Evolutionary conservation across 2,888 invertebrate genomes (phyloP).

Genomic region (Mycogona germanica): DNA sequence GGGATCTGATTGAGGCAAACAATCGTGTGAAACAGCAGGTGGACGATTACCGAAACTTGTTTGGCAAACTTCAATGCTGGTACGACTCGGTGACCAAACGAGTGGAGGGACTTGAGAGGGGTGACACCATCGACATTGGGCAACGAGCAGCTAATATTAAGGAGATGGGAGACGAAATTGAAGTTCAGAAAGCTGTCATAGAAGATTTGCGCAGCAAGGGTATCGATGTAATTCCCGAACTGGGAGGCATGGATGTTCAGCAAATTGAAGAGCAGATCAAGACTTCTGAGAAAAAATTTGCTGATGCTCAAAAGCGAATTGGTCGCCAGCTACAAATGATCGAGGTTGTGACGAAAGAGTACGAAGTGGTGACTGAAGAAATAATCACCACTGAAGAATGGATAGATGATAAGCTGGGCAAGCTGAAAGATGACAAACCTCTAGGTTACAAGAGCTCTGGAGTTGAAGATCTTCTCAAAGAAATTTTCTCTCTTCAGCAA

Average conservation of each 20-base stretch:
- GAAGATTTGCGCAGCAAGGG: conserved; percentile 22
- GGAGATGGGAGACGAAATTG: conserved; percentile 25
- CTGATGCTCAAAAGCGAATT: conserved; percentile 69
- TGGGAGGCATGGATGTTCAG: conserved; percentile 68
- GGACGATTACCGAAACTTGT: conserved; percentile 59
- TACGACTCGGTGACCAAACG: conserved; percentile 66
- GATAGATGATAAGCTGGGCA: conserved; percentile 40
- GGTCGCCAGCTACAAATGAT: conserved; percentile 69
- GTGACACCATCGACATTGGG: conserved; percentile 64
- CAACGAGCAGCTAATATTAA: conserved; percentile 64
- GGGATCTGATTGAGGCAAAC: conserved; percentile 59
- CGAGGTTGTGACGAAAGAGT: conserved; percentile 69
- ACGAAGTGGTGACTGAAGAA: conserved; percentile 66
- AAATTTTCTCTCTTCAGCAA: conserved; percentile 48
- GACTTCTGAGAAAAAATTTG: conserved; percentile 64
- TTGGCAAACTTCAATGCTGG: conserved; percentile 67
- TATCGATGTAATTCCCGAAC: conserved; percentile 22
- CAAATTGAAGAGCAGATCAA: conserved; percentile 79
- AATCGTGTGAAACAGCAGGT: conserved; percentile 61
- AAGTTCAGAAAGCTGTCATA: conserved; percentile 27
- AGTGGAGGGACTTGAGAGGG: conserved; percentile 70
- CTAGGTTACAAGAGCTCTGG: conserved; percentile 55
- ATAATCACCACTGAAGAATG: conserved; percentile 65
- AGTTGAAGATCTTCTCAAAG: conserved; percentile 43
- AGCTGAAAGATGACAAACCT: conserved; percentile 47